These are phyloP conservation scores for Arnoldichthys spilopterus DNA, from an alignment of 2,797 vertebrate species.

Conservation along the genomic window DNA sequence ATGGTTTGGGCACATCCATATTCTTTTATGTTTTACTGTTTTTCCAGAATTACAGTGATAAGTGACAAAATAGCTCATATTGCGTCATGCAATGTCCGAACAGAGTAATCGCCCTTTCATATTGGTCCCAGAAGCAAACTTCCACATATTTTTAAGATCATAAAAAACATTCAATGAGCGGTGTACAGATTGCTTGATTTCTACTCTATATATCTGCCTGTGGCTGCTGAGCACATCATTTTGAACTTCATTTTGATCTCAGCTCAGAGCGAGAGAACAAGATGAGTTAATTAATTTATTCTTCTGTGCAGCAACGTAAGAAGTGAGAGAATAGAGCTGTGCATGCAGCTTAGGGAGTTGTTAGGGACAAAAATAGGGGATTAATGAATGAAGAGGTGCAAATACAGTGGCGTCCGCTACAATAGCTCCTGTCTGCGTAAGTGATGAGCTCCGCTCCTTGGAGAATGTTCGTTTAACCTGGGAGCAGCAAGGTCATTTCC, in stretches of 20 bases:
- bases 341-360: background rate
- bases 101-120: background rate
- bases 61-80: background rate
- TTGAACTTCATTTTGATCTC: background rate
- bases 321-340: background rate
- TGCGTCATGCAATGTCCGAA: background rate
- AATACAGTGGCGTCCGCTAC: constrained; percentile 62
- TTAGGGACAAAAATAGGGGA: constrained; percentile 25
- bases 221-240: background rate
- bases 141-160: background rate
- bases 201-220: background rate
- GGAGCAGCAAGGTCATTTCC: constrained; percentile 93
- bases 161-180: background rate
- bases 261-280: background rate
- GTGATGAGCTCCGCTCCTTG: constrained; percentile 71
- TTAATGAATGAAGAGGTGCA: constrained; percentile 72
- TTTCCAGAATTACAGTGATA: too few species aligned
- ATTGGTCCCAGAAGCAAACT: background rate
- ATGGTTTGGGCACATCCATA: too few species aligned
- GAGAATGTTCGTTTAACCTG: constrained; percentile 86
- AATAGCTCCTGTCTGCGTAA: constrained; percentile 72
- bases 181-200: background rate
- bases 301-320: background rate
- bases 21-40: too few species aligned
- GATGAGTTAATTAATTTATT: background rate